phyloP scores from a whole-genome alignment of 2,797 vertebrate genomes.

The Tinamus major region DNA sequence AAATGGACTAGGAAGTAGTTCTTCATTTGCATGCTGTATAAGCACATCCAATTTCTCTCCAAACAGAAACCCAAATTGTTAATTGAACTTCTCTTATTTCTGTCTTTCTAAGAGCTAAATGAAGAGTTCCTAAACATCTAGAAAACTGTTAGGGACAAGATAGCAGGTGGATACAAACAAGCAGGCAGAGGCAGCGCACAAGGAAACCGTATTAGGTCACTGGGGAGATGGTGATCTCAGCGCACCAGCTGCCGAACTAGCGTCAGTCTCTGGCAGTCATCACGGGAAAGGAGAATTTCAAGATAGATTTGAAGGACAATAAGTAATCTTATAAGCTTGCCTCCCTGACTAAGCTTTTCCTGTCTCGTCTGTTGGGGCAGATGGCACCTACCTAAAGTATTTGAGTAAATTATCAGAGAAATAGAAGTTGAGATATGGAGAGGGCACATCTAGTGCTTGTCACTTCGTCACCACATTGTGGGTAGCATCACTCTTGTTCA shows the following conservation, averaged over 20 bases:
- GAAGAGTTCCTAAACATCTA: not conserved
- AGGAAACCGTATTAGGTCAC: not conserved
- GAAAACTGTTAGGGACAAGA: not conserved
- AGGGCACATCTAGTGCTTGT: not conserved
- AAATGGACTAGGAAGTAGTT: not conserved
- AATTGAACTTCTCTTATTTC: not conserved
- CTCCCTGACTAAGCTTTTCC: not conserved
- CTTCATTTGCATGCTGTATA: not conserved
- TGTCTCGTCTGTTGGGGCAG: not conserved
- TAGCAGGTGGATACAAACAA: not conserved
- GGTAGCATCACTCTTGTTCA: conserved; percentile 13
- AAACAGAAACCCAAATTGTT: not conserved
- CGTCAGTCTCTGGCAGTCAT: not conserved
- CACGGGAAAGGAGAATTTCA: not conserved
- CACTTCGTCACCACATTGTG: not conserved
- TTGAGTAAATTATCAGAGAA: not conserved
- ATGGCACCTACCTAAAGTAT: not conserved
- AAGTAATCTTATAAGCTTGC: not conserved
- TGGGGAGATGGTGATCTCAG: not conserved
- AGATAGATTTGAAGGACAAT: not conserved
- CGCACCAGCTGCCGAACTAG: not conserved
- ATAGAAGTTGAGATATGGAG: not conserved
- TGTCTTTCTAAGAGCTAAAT: not conserved
- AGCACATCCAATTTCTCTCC: not conserved
- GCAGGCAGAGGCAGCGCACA: not conserved